Evolutionary conservation across 1,140 invertebrate species (phyloP), one percentile per base, ranked within the genome.

Genomic region (Coptotermes formosanus): DNA sequence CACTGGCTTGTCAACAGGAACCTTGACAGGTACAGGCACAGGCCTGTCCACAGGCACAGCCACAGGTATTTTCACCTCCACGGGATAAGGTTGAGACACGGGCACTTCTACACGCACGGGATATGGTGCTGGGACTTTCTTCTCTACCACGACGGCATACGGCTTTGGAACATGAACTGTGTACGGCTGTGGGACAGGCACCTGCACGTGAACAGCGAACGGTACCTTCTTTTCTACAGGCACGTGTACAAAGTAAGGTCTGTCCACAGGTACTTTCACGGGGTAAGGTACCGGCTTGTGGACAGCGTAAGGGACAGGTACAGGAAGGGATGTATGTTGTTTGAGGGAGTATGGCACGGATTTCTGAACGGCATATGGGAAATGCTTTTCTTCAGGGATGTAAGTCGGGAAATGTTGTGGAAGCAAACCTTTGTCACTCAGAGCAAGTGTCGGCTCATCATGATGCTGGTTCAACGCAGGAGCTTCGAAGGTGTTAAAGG

Each of bases 171-270:
- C 86, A n/a, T 87, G 19, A 69, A 95, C 93, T 85, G 92, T 92
- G 44, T 95, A 93, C 87, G 94, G 93, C 83, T 95, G 93, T 44
- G 95, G 95, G 90, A 95, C 96, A 91, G 96, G 95, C 89, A 96
- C 95, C 45, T 94, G 93, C 2, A 95, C 94, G 89, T 95, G 95
- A 11, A 89, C 88, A 19, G 86, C 21, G 25, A 82, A 85, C 4
- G 85, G 86, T 90, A 95, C 95, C 82, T 94, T 95, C 88, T 95
- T 96, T 45, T 85, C 83, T 9, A 85, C 84, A 52, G 84, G 83
- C 44, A 94, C 93, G 89, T 94, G 93, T 82, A 94, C 94, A 55
- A 94, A 94, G 48, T 93, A 92, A 9, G 94, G 94, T 86, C 94
- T 92, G 87, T 95, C 94, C 16, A 95, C 94, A 16, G 92, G 93